Conservation (phyloP, 2,888 invertebrate genomes). For the Tenthredo livida region DNA sequence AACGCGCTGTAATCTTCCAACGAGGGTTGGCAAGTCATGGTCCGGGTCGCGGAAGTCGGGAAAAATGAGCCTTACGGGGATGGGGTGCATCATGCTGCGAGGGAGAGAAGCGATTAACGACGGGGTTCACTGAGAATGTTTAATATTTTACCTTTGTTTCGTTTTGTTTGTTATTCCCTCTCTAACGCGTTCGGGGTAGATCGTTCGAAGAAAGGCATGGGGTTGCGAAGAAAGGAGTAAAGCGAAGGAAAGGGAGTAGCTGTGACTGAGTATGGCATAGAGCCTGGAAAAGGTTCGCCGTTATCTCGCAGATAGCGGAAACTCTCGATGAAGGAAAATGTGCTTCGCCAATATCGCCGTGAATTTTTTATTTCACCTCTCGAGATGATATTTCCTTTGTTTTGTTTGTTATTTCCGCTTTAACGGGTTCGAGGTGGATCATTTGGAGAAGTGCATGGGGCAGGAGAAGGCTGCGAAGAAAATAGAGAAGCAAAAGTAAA, state of each 20-base stretch:
- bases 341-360: conserved; percentile 37
- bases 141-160: conserved; percentile 33
- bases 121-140: conserved; percentile 31
- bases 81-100: background rate
- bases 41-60: conserved; percentile 34
- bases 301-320: conserved; percentile 47
- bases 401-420: conserved; percentile 41
- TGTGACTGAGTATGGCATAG: conserved; percentile 1
- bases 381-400: conserved; percentile 24
- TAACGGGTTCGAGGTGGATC: conserved; percentile 19
- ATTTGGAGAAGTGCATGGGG: background rate
- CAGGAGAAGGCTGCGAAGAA: background rate
- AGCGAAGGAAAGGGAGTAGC: background rate
- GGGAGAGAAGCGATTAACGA: conserved; percentile 39
- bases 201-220: background rate
- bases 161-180: conserved; percentile 44
- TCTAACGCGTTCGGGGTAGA: conserved; percentile 5
- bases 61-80: conserved; percentile 30
- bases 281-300: conserved; percentile 41
- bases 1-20: conserved; percentile 49
- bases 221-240: background rate
- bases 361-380: conserved; percentile 39
- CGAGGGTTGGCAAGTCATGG: conserved; percentile 43
- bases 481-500: background rate
- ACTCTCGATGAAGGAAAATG: conserved; percentile 43